phyloP scores from a whole-genome alignment of 2,113 vertebrate genomes.

The Gasterosteus nipponicus region DNA sequence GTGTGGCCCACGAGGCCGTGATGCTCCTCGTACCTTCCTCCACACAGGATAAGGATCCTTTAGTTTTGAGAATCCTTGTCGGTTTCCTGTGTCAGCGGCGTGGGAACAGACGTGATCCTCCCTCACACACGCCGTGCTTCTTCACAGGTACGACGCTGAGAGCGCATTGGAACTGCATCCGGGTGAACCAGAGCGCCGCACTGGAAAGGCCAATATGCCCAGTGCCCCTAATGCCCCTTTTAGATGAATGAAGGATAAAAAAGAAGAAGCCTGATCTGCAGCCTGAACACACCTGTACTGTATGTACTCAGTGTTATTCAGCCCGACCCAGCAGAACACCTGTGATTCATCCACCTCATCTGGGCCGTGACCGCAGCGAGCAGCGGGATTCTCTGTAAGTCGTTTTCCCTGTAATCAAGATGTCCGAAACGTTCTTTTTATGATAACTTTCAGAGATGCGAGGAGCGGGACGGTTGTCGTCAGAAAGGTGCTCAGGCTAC shows the following conservation, averaged over 20 bases:
- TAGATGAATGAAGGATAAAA: slow-evolving; percentile 4
- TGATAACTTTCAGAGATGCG: not conserved
- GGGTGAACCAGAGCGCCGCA: not conserved
- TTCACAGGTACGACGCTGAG: not conserved
- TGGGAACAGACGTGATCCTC: not conserved
- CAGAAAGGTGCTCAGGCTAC: slow-evolving; percentile 19
- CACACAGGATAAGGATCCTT: not conserved
- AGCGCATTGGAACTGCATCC: not conserved
- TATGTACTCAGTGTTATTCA: slow-evolving; percentile 12
- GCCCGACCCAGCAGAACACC: not conserved
- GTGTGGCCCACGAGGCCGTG: too few species aligned
- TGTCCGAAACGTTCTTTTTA: not conserved
- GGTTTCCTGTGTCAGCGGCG: not conserved
- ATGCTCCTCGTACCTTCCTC: too few species aligned
- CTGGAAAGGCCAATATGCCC: slow-evolving; percentile 17
- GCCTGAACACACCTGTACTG: slow-evolving; percentile 18
- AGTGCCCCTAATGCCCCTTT: not conserved
- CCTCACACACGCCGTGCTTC: not conserved
- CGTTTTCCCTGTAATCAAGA: not conserved
- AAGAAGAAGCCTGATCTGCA: slow-evolving; percentile 1
- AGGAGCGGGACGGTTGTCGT: not conserved
- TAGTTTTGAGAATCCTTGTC: not conserved
- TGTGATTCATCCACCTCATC: slow-evolving; percentile 31
- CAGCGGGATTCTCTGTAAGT: not conserved
- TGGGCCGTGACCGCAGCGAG: not conserved